Evolutionary conservation across 2,888 invertebrate genomes (phyloP).

Genomic region (Andrena trimmerana): DNA sequence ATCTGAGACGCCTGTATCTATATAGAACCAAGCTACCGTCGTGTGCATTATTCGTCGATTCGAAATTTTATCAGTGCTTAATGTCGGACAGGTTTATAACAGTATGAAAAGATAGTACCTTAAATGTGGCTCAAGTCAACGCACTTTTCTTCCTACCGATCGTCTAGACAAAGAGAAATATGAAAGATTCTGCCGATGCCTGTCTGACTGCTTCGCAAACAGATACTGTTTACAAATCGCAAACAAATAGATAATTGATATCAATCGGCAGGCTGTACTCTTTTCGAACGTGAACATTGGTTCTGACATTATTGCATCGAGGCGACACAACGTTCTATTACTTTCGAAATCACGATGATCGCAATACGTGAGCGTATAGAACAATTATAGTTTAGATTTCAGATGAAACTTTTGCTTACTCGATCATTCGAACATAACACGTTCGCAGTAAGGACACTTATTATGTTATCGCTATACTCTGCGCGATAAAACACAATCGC

Average conservation of each 20-base stretch:
- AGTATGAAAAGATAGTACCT: neutral
- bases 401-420: neutral
- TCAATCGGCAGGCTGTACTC: neutral
- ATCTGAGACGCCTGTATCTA: neutral
- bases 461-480: neutral
- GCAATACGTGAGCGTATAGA: neutral
- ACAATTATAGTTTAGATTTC: neutral
- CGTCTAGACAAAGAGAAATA: slow-evolving; percentile 4
- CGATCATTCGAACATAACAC: neutral
- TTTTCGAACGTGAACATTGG: no score
- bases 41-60: neutral
- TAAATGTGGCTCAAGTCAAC: neutral
- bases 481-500: neutral
- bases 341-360: neutral
- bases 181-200: neutral
- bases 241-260: slow-evolving; percentile 8
- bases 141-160: neutral
- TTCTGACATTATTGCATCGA: neutral
- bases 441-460: no score
- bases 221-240: neutral
- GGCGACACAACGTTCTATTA: neutral
- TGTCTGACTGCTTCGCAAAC: neutral
- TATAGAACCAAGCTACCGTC: neutral
- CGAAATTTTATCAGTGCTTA: slow-evolving; percentile 14
- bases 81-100: slow-evolving; percentile 19